Percentiles rank a stretch among this genome's conserved stretches.
phyloP scores from a whole-genome alignment of 92 coral and sea anemone species.

The Hydrozoanthus gracilis region DNA sequence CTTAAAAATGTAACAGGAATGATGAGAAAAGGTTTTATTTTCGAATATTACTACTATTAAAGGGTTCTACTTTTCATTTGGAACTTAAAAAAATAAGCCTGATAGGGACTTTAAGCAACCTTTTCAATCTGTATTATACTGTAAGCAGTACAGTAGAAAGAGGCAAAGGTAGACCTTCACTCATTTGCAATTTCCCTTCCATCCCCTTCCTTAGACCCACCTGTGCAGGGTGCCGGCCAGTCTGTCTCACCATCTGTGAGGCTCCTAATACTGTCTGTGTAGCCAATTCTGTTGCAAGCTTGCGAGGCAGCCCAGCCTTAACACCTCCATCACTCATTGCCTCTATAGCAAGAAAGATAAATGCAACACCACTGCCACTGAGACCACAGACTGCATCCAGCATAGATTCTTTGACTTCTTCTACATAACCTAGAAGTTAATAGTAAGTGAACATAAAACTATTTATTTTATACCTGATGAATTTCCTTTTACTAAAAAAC shows the following conservation, averaged over 20 bases:
- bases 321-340: constrained; percentile 96
- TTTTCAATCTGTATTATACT: too few relatives aligned
- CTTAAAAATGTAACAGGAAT: too few relatives aligned
- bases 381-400: constrained; percentile 73
- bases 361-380: constrained; percentile 95
- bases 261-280: constrained; percentile 81
- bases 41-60: too few relatives aligned
- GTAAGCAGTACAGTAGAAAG: too few relatives aligned
- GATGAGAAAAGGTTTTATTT: too few relatives aligned
- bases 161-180: too few relatives aligned
- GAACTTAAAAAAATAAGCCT: too few relatives aligned
- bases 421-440: constrained; percentile 59
- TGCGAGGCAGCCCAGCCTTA: constrained; percentile 91
- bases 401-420: constrained; percentile 80
- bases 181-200: too few relatives aligned
- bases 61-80: too few relatives aligned
- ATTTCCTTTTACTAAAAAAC: too few relatives aligned
- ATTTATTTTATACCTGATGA: too few relatives aligned
- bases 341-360: constrained; percentile 75
- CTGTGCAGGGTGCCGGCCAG: constrained; percentile 90
- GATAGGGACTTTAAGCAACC: too few relatives aligned
- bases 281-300: constrained; percentile 72
- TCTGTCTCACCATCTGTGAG: constrained; percentile 75
- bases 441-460: not conserved
- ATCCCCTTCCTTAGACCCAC: constrained; percentile 40